These are phyloP conservation scores for Panulirus ornatus DNA, from an alignment of 1,140 invertebrate genomes.

Conservation along the genomic window DNA sequence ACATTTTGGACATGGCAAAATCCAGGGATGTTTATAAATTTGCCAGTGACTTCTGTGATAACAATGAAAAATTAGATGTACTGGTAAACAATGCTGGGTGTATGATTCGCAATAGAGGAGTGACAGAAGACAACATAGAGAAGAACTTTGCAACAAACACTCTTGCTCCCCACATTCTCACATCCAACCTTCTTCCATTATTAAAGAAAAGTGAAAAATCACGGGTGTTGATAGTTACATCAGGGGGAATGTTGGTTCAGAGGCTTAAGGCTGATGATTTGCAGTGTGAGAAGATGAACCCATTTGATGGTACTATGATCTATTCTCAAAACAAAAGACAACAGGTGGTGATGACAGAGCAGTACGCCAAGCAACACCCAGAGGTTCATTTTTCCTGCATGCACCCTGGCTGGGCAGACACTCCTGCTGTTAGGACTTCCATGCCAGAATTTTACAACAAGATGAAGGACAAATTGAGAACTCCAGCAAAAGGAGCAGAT, in stretches of 20 bases:
- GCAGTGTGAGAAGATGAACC: constrained; percentile 78
- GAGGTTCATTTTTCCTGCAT: constrained; percentile 80
- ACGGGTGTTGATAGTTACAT: constrained; percentile 79
- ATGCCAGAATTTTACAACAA: constrained; percentile 80
- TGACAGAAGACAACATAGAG: constrained; percentile 79
- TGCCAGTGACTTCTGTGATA: constrained; percentile 78
- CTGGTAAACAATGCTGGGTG: constrained; percentile 81
- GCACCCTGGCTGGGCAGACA: constrained; percentile 82
- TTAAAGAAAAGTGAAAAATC: constrained; percentile 76
- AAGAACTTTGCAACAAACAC: constrained; percentile 81
- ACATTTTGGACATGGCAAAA: constrained; percentile 80
- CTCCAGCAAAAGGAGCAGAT: constrained; percentile 80
- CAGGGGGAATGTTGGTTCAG: constrained; percentile 81
- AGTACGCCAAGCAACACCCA: constrained; percentile 79
- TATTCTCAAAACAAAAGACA: constrained; percentile 82
- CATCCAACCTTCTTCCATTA: constrained; percentile 78
- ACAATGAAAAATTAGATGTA: constrained; percentile 78
- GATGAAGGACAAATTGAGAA: constrained; percentile 79
- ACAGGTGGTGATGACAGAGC: constrained; percentile 80
- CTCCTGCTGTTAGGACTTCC: constrained; percentile 79
- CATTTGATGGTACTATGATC: constrained; percentile 80
- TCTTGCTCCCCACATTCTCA: constrained; percentile 80
- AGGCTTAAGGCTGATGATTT: constrained; percentile 79
- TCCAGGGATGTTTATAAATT: constrained; percentile 79
- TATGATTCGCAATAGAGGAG: constrained; percentile 79